Evolutionary conservation across 2,888 invertebrate species (phyloP), one percentile per base, ranked within the genome.

Genomic region (Dynastes hyllus): DNA sequence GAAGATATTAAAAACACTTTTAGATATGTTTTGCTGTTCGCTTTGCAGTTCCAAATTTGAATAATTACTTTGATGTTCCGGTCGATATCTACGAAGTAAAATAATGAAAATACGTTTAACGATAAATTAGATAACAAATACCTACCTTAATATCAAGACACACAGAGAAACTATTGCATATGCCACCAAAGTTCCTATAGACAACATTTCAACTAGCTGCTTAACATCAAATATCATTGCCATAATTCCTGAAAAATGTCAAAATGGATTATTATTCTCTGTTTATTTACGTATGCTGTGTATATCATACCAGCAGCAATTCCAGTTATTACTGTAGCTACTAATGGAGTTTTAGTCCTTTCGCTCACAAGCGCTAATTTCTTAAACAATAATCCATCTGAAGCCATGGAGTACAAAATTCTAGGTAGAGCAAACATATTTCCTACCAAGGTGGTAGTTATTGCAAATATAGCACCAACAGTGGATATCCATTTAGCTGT

Each of bases 151-250:
- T 76, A 98, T 93, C 5, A 98, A 91, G 1, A 98, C 97, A 84
- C 96, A 96, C 78, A 96, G 93, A 0, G 97, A 96, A 0, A 98
- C 98, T 82, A 98, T 97, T 2, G 97, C 96, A 88, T 98, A 98
- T 0, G 97, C 97, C 75, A 97, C 90, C 1, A 97, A 90, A 0
- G 97, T 97, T 13, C 96, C 96, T 84, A 98, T 98, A 8, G 97
- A 97, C 96, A 98, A 97, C 95, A 98, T 98, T 85, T 98, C 97
- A 80, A 98, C 97, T 78, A 98, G 90, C 86, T 97, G 97, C 80
- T 96, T 93, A 80, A 98, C 90, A 89, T 98, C 95, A 88, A 98
- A 97, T n/a, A 97, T 87, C 0, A 96, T 91, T 0, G 97, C 95
- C 95, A 98, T 96, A n/a, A 78, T 87, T 92, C 95, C 79, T 79